phyloP scores from a whole-genome alignment of 2,113 vertebrate genomes.

The Phrynosoma blainvillii region DNA sequence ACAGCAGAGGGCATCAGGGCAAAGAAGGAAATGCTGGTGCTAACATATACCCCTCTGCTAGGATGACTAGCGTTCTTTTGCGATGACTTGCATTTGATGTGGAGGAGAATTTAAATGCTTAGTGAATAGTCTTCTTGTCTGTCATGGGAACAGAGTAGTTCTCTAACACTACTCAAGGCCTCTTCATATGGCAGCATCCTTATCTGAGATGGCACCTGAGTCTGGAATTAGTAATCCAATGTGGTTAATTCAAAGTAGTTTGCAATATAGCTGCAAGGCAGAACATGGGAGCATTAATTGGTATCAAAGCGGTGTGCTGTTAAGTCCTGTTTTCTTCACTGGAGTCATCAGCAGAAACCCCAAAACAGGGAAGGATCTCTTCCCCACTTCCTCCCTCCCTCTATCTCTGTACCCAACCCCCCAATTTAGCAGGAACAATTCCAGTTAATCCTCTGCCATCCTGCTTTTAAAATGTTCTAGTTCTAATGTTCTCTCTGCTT shows the following conservation, averaged over 20 bases:
- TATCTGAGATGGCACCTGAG: neutral
- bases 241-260: neutral
- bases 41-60: neutral
- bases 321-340: neutral
- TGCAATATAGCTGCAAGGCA: neutral
- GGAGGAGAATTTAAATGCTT: neutral
- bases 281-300: neutral
- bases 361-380: neutral
- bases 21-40: neutral
- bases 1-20: neutral
- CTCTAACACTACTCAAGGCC: neutral
- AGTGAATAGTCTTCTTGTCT: neutral
- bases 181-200: neutral
- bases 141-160: neutral
- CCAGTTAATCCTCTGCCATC: too few species aligned
- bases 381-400: neutral
- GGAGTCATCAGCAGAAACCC: neutral
- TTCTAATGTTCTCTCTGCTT: too few species aligned
- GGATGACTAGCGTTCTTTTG: neutral
- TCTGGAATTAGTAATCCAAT: neutral
- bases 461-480: too few species aligned
- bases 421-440: too few species aligned
- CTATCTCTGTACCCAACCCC: too few species aligned
- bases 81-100: neutral
- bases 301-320: too few species aligned